Evolutionary conservation across 2,888 invertebrate genomes (phyloP).

Genomic region (Anthrax anthrax): DNA sequence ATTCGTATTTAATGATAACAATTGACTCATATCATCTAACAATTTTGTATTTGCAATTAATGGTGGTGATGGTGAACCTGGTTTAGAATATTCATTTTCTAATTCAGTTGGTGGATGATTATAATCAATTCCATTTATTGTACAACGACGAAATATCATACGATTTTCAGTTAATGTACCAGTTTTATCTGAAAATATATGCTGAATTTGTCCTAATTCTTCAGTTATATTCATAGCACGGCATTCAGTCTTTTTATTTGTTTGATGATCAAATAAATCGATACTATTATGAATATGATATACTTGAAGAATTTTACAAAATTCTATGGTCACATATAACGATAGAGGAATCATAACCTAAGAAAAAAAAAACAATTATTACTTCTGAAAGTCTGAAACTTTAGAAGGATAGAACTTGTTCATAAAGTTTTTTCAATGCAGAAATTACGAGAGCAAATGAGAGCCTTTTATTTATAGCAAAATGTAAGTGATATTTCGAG

Average conservation of each 20-base stretch:
- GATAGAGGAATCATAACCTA: slow-evolving; percentile 93
- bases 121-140: slow-evolving; percentile 80
- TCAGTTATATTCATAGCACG: slow-evolving; percentile 93
- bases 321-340: slow-evolving; percentile 89
- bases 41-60: slow-evolving; percentile 37
- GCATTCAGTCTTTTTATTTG: slow-evolving; percentile 74
- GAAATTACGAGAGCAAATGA: no score
- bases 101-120: slow-evolving; percentile 63
- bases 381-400: no score
- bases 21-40: slow-evolving; percentile 38
- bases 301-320: slow-evolving; percentile 90
- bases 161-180: slow-evolving; percentile 95
- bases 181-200: slow-evolving; percentile 95
- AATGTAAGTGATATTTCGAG: no score
- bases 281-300: slow-evolving; percentile 87
- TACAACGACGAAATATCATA: slow-evolving; percentile 89
- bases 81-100: slow-evolving; percentile 38
- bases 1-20: slow-evolving; percentile 14
- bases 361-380: slow-evolving; percentile 18
- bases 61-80: slow-evolving; percentile 37
- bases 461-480: no score
- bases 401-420: no score
- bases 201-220: slow-evolving; percentile 89
- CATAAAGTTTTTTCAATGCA: no score
- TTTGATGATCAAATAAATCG: slow-evolving; percentile 70